phyloP scores from a whole-genome alignment of 2,797 vertebrate genomes.

The Acrocephalus scirpaceus region DNA sequence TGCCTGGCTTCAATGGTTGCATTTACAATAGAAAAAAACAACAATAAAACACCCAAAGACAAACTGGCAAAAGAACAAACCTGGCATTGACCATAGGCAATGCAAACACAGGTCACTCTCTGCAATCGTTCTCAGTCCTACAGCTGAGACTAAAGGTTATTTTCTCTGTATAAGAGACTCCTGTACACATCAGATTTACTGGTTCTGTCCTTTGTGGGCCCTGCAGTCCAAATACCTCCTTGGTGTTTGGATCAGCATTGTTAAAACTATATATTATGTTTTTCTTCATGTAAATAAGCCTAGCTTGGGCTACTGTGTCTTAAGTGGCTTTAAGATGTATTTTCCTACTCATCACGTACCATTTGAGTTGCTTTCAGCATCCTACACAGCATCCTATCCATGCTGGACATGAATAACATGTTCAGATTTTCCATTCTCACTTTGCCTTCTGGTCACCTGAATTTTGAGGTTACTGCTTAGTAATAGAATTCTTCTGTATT shows the following conservation, averaged over 20 bases:
- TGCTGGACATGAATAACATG: background rate
- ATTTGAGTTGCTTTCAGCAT: background rate
- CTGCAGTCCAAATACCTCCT: background rate
- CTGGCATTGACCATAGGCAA: background rate
- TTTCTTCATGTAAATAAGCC: background rate
- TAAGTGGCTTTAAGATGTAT: background rate
- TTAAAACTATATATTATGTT: background rate
- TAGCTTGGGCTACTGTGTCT: background rate
- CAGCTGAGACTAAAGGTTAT: background rate
- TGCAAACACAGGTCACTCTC: background rate
- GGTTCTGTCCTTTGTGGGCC: background rate
- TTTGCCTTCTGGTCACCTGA: background rate
- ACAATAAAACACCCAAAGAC: background rate
- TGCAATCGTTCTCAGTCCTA: background rate
- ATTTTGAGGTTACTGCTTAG: background rate
- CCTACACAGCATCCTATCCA: background rate
- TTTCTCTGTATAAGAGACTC: background rate
- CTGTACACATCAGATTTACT: background rate
- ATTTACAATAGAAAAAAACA: slow-evolving; percentile 17
- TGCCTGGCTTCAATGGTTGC: slow-evolving; percentile 6
- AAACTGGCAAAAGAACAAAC: background rate
- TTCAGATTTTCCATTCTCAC: background rate
- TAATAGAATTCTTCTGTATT: background rate
- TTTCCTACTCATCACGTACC: background rate
- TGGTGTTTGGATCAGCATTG: background rate